phyloP scores from a whole-genome alignment of 2,797 vertebrate genomes.

The Mus spretus region DNA sequence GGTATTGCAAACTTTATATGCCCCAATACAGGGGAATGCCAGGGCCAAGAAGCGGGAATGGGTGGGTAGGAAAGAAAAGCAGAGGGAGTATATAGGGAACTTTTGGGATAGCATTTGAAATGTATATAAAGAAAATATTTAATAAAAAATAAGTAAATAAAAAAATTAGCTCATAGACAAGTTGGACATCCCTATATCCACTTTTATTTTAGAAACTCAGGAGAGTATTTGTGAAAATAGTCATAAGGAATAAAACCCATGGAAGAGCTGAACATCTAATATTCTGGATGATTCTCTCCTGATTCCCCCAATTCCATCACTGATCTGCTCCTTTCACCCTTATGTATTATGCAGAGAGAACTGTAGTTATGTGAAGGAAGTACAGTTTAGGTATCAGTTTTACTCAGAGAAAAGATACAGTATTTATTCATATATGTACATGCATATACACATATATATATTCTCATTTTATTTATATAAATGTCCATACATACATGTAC shows the following conservation, averaged over 20 bases:
- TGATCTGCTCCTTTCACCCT: neutral
- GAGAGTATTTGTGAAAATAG: neutral
- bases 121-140: no score
- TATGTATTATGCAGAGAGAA: conserved; percentile 11
- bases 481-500: neutral
- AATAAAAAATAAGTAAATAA: no score
- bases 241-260: neutral
- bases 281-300: neutral
- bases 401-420: neutral
- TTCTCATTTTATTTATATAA: neutral
- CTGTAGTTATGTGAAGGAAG: neutral
- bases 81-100: no score
- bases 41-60: no score
- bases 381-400: neutral
- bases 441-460: neutral
- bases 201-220: neutral
- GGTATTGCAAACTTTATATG: no score
- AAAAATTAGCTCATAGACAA: neutral
- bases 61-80: no score
- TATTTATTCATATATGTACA: neutral
- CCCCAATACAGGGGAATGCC: no score
- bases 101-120: no score
- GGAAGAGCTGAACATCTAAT: neutral
- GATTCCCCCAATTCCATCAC: fast-evolving
- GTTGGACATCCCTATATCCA: neutral